Conservation (phyloP, 1,140 invertebrate species). For the Diorhabda elongata region DNA sequence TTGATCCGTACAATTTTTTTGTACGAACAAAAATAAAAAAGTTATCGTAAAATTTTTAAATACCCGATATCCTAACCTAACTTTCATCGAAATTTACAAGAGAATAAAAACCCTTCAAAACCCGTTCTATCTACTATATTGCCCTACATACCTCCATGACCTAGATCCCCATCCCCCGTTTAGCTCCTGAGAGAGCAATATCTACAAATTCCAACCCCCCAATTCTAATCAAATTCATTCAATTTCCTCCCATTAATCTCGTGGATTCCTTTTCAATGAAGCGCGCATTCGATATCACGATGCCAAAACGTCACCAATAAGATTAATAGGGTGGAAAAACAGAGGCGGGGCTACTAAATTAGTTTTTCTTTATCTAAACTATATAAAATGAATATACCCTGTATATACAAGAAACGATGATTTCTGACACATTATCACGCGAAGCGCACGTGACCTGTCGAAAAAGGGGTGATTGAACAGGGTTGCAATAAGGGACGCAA, state of each 20-base stretch:
- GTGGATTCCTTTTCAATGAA: background rate
- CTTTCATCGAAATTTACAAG: background rate
- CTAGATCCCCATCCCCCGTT: background rate
- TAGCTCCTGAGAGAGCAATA: background rate
- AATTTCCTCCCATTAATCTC: conserved; percentile 2
- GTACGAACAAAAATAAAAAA: no score
- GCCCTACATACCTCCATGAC: background rate
- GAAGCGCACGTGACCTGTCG: no score
- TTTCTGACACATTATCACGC: no score
- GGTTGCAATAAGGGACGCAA: no score
- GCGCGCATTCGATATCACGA: background rate
- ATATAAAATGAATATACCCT: no score
- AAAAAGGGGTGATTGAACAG: no score
- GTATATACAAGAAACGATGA: no score
- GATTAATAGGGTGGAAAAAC: background rate
- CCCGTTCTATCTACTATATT: no score
- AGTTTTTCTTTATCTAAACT: no score
- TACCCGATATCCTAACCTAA: no score
- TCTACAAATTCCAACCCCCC: background rate
- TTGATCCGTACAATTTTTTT: no score
- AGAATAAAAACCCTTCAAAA: background rate
- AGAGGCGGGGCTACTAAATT: background rate
- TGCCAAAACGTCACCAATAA: background rate
- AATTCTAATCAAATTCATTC: conserved; percentile 1
- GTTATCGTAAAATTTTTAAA: no score